Base-by-base conservation (phyloP, 2,113 vertebrate species). In the Tamias sibiricus region DNA sequence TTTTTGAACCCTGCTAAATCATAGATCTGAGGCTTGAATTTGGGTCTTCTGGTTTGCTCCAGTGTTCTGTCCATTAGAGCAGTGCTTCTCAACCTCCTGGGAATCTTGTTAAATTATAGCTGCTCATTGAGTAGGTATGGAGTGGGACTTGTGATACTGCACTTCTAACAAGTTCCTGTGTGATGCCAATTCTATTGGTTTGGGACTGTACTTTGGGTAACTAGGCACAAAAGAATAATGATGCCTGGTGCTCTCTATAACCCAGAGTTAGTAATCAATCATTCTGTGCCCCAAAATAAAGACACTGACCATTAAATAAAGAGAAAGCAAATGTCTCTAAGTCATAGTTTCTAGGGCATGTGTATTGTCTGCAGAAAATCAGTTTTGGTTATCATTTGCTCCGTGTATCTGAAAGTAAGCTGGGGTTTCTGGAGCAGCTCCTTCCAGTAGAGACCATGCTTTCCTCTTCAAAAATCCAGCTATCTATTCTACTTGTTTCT, bases 31-130 rank as follows among this genome's bases (percentile, higher is more conserved):
- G 35, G 80, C 88, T 77, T 90, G 72, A 80, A 35, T 75, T 54
- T 91, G 84, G 81, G 77, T 87, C 62, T 94, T 96, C 49, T 90
- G 75, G 91, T 57, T 92, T 52, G n/a, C 26, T 87, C 72, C 22
- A 1, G 10, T 71, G 5, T 52, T 77, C n/a, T 72, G 69, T 66
- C 26, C 20, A 19, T 16, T 35, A 44, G 54, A 92, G 9, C 42
- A 49, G 4, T 94, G 49, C 49, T 85, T 82, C 24, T 64, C 52
- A 66, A 0, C 82, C 40, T 44, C 17, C 10, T 49, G 11, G 35
- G 32, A n/a, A 28, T 62, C 42, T 72, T 88, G 35, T 62, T 72
- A 79, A 95, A 72, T 59, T 35, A 24, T 42, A 84, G 49, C 2
- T 84, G 44, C 37, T 59, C 24, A 47, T 7, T 72, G 32, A 47